phyloP scores from a whole-genome alignment of 2,113 vertebrate species.

The Caranx melampygus region DNA sequence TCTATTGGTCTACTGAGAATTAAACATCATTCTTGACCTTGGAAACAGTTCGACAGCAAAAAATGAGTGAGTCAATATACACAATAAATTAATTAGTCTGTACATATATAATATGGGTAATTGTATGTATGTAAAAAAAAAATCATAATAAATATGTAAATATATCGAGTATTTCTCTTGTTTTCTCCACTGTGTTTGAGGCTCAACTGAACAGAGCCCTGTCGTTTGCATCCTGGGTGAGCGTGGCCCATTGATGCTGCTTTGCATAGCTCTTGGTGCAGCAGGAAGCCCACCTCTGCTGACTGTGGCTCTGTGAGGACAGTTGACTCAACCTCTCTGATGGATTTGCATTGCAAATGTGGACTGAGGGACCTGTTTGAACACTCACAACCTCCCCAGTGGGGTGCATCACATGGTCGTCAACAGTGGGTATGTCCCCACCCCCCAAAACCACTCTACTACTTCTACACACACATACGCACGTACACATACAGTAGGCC shows the following conservation, averaged over 20 bases:
- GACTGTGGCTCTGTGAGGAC: slow-evolving; percentile 11
- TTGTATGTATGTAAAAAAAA: no score
- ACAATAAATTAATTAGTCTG: no score
- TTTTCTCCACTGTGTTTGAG: no score
- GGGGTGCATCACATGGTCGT: slow-evolving; percentile 29
- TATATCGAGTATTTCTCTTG: no score
- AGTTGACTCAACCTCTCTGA: slow-evolving; percentile 40
- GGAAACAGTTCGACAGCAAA: no score
- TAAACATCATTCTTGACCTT: no score
- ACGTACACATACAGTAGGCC: neutral
- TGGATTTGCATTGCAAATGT: slow-evolving; percentile 76
- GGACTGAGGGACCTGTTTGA: slow-evolving; percentile 50
- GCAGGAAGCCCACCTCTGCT: slow-evolving; percentile 35
- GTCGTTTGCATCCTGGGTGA: slow-evolving; percentile 7
- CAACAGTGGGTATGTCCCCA: neutral
- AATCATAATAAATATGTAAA: no score
- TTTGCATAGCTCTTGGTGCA: slow-evolving; percentile 57
- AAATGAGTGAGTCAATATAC: no score
- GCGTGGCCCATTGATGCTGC: neutral
- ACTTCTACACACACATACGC: slow-evolving; percentile 7
- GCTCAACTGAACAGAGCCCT: neutral
- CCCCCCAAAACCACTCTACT: neutral
- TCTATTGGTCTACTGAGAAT: no score
- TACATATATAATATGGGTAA: no score
- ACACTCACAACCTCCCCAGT: slow-evolving; percentile 32